Evolutionary conservation across 2,888 invertebrate genomes (phyloP).

Genomic region (Euplexia lucipara): DNA sequence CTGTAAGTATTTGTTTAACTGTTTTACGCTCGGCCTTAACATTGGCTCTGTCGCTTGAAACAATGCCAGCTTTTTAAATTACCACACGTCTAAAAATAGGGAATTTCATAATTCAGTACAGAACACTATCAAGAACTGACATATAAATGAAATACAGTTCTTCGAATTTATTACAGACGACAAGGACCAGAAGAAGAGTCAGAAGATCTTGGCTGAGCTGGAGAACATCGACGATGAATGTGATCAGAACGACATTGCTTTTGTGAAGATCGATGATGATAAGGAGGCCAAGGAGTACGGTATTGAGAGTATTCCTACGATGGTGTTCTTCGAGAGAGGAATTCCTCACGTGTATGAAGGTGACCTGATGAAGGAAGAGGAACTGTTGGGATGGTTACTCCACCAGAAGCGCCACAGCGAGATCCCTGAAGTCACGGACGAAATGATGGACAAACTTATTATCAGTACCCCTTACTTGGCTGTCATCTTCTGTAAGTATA

Average conservation of each 20-base stretch:
- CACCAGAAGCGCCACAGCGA: conserved; percentile 97
- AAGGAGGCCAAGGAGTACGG: conserved; percentile 97
- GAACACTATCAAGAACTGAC: conserved; percentile 84
- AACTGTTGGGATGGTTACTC: conserved; percentile 96
- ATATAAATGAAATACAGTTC: conserved; percentile 90
- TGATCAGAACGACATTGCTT: conserved; percentile 97
- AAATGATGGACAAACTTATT: conserved; percentile 97
- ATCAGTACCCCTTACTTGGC: conserved; percentile 95
- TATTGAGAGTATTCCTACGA: conserved; percentile 95
- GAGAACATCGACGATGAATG: conserved; percentile 98
- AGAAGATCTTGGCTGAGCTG: conserved; percentile 95
- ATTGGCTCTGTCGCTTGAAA: conserved; percentile 74
- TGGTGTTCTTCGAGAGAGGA: conserved; percentile 94
- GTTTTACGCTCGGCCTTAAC: conserved; percentile 65
- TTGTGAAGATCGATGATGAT: conserved; percentile 97
- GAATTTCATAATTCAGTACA: conserved; percentile 66
- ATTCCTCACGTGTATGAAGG: conserved; percentile 95
- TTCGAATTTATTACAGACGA: conserved; percentile 93
- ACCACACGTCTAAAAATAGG: conserved; percentile 66
- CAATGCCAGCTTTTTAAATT: conserved; percentile 77
- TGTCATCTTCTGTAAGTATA: conserved; percentile 96
- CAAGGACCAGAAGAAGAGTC: conserved; percentile 97
- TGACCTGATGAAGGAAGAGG: conserved; percentile 97
- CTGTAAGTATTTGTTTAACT: conserved; percentile 92
- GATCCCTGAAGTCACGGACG: conserved; percentile 97